These are phyloP conservation scores for Prietella phreatophila DNA, from an alignment of 2,113 vertebrate species.

Conservation along the genomic window DNA sequence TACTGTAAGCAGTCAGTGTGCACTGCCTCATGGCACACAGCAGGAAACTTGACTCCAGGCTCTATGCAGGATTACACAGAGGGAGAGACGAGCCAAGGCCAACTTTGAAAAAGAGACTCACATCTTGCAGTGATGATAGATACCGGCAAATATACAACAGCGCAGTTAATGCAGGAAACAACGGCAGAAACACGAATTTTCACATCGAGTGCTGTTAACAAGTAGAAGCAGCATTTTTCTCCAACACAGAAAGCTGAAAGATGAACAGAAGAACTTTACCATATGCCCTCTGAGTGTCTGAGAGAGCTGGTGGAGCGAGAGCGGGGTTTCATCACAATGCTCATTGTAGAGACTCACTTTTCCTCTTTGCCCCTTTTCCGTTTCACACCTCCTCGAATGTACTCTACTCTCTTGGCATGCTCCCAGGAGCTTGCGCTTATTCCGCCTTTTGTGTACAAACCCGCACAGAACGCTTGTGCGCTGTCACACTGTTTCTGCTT, in stretches of 20 bases:
- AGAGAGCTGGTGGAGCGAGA: conserved; percentile 85
- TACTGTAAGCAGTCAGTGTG: not conserved
- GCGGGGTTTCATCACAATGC: conserved; percentile 85
- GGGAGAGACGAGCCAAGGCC: not conserved
- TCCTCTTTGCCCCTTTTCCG: conserved; percentile 17
- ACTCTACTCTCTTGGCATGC: conserved; percentile 25
- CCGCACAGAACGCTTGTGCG: not conserved
- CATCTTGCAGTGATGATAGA: not conserved
- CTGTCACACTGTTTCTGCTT: not conserved
- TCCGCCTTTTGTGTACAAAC: conserved; percentile 12
- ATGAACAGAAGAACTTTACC: conserved; percentile 71
- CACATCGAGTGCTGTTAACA: not conserved
- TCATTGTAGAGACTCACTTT: conserved; percentile 69
- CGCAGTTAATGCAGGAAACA: not conserved
- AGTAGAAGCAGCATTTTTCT: not conserved
- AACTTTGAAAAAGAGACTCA: not conserved
- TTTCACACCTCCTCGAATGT: not conserved
- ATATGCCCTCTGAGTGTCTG: conserved; percentile 74
- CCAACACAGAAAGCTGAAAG: not conserved
- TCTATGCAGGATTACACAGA: not conserved
- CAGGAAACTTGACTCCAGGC: conserved; percentile 3
- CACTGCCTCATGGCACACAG: not conserved
- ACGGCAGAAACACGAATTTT: not conserved
- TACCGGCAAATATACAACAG: not conserved
- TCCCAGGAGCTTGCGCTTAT: not conserved